Evolutionary conservation across 2,113 vertebrate species (phyloP).

Genomic region (Pollachius pollachius): DNA sequence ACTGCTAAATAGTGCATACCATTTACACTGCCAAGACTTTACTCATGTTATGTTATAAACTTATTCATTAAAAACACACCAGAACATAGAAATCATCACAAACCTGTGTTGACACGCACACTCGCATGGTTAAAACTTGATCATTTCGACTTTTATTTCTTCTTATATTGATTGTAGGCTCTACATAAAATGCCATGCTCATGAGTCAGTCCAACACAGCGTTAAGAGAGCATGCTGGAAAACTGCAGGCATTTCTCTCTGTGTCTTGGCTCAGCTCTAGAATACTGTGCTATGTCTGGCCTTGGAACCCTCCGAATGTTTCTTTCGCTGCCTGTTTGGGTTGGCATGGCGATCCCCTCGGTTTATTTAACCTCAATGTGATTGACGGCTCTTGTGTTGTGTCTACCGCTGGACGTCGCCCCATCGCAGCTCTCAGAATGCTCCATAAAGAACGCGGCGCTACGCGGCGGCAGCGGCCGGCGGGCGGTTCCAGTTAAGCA

Average conservation of each 20-base stretch:
- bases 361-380: conserved; percentile 51
- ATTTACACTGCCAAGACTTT: no score
- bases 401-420: conserved; percentile 39
- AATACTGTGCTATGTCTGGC: conserved; percentile 38
- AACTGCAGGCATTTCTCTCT: conserved; percentile 28
- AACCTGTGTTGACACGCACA: background rate
- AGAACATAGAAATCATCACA: no score
- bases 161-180: background rate
- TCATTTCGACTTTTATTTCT: no score
- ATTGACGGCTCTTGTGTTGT: conserved; percentile 57
- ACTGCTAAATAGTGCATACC: no score
- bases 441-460: conserved; percentile 32
- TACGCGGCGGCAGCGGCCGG: conserved; percentile 15
- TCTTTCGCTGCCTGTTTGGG: conserved; percentile 44
- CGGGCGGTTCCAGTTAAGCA: conserved; percentile 44
- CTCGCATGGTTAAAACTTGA: no score
- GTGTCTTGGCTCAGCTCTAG: conserved; percentile 24
- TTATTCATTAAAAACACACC: no score
- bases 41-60: no score
- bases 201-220: background rate
- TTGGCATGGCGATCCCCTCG: conserved; percentile 44
- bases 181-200: background rate
- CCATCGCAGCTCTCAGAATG: conserved; percentile 31
- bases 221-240: conserved; percentile 23
- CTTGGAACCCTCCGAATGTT: conserved; percentile 36